These are phyloP conservation scores for Pachypanchax playfairii DNA, from an alignment of 2,113 vertebrate species.

Conservation along the genomic window DNA sequence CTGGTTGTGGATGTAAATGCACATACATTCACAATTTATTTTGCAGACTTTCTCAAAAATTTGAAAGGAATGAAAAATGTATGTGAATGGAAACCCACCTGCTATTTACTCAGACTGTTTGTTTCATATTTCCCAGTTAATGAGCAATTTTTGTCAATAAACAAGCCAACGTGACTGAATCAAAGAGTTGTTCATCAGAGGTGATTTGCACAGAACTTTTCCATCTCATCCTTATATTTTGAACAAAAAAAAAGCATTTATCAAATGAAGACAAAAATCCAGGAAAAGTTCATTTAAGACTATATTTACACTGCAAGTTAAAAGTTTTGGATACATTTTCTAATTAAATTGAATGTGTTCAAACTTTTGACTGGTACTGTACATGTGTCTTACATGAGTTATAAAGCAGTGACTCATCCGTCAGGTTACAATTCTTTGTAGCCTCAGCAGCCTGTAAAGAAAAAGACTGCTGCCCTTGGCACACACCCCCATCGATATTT, in stretches of 20 bases:
- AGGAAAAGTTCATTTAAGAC: no score
- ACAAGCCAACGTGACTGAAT: not conserved
- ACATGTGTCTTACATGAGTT: no score
- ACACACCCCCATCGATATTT: slow-evolving; percentile 49
- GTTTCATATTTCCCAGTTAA: not conserved
- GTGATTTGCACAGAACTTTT: not conserved
- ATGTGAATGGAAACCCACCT: not conserved
- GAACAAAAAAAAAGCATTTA: no score
- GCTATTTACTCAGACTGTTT: not conserved
- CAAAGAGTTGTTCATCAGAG: not conserved
- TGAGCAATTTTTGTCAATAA: not conserved
- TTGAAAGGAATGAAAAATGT: not conserved
- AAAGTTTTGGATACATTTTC: no score
- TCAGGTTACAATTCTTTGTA: slow-evolving; percentile 16
- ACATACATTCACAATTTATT: not conserved
- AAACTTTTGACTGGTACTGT: no score
- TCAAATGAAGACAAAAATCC: no score
- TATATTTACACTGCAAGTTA: no score
- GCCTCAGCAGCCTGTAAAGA: slow-evolving; percentile 25
- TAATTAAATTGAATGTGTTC: no score
- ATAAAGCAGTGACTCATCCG: no score
- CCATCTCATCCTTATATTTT: no score
- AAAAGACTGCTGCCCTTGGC: slow-evolving; percentile 39
- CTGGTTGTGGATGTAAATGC: not conserved
- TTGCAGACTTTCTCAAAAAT: not conserved